Evolutionary conservation across 2,113 vertebrate species (phyloP), one percentile per base, ranked within the genome.

Genomic region (Chrysemys picta): DNA sequence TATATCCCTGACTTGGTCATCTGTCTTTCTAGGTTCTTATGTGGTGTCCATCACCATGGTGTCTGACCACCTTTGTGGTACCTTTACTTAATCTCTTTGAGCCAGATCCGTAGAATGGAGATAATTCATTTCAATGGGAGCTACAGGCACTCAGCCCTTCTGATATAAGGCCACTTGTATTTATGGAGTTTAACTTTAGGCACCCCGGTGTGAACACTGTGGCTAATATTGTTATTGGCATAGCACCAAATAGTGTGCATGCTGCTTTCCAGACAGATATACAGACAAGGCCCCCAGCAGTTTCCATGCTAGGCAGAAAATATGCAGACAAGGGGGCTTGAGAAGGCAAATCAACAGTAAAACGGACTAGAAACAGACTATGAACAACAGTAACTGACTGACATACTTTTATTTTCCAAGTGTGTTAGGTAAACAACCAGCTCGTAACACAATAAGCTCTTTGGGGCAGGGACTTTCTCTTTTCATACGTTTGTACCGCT

Each of bases 291-390:
- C 42, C 75, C 22, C 75, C 42, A 29, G 42, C 38, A 7, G 42
- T 47, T 78, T 45, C 38, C 29, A 8, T 45, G 22, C 42, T 13
- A 47, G 10, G 75, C 42, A 47, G 42, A 27, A 78, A 45, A 29
- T 78, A 78, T 47, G 17, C n/a, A 69, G 35, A 17, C 62, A 27
- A 76, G 25, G 72, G 35, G 24, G 57, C 45, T 25, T 52, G 21
- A 0, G 2, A 2, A 57, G 49, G 80, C 27, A 12, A 31, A 1
- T 22, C 25, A 87, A 81, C 65, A 72, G 53, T 38, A 82, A 82
- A 13, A 29, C 1, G 0, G 1, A 31, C n/a, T 25, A 38, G 49
- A 65, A 90, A 49, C 4, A 5, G 52, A 69, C 90, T 0, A 0
- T 6, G 16, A 69, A 38, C 24, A 83, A 35, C 29, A 85, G 7